These are phyloP conservation scores for Panagrolaimus sp. DNA, from an alignment of 1,140 invertebrate genomes.

Conservation along the genomic window DNA sequence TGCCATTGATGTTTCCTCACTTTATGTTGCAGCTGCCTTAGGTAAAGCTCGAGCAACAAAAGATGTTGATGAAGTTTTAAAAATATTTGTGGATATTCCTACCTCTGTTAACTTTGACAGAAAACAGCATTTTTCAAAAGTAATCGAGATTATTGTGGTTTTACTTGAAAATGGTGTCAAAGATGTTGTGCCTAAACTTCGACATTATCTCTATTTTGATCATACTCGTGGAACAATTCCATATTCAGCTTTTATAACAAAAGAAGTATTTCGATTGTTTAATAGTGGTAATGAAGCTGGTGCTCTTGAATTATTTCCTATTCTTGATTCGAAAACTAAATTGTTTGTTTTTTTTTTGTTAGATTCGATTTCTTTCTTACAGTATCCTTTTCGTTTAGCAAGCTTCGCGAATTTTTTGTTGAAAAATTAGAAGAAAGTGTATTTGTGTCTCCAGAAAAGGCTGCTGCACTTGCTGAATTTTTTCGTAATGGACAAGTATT, in stretches of 20 bases:
- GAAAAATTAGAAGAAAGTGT: too few relatives aligned
- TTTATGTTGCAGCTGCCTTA: slow-evolving; percentile 3
- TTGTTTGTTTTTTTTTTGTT: background rate
- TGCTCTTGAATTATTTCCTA: background rate
- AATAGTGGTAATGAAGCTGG: background rate
- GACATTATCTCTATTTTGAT: background rate
- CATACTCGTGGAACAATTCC: background rate
- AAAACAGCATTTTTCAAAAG: background rate
- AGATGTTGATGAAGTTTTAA: background rate
- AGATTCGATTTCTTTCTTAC: background rate
- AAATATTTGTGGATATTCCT: background rate
- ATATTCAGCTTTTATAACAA: background rate
- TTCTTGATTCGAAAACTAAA: background rate
- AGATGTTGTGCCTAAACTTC: background rate
- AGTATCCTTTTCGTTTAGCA: too few relatives aligned
- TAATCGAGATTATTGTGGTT: background rate
- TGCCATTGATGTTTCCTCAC: background rate
- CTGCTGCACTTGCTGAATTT: too few relatives aligned
- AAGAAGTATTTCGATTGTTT: background rate
- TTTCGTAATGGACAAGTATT: too few relatives aligned
- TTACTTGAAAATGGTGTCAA: background rate
- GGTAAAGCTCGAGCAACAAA: background rate
- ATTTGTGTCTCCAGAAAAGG: too few relatives aligned
- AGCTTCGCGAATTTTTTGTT: background rate
- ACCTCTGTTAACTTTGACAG: background rate